Evolutionary conservation across 2,797 vertebrate genomes (phyloP).

Genomic region (Cuniculus paca): DNA sequence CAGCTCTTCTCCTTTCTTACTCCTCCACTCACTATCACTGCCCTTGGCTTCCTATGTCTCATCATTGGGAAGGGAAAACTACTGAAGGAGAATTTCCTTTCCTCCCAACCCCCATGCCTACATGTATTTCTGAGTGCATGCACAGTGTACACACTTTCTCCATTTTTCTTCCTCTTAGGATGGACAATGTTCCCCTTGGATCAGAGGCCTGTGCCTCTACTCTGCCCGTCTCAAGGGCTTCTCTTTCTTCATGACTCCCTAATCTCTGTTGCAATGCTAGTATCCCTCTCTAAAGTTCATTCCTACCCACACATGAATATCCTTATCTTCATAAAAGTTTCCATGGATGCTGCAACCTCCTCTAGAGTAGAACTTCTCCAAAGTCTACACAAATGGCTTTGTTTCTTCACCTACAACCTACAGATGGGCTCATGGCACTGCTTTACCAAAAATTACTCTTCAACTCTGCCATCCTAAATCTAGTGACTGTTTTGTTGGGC

Average conservation of each 20-base stretch:
- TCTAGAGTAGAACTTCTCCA: neutral
- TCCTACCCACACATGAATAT: neutral
- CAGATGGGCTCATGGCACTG: neutral
- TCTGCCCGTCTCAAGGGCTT: neutral
- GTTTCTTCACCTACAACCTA: neutral
- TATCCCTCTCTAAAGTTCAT: neutral
- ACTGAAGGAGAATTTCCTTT: neutral
- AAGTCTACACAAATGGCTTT: neutral
- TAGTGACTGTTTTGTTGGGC: neutral
- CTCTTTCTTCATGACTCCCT: neutral
- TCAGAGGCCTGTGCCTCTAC: neutral
- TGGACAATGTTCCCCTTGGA: neutral
- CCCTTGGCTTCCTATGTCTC: neutral
- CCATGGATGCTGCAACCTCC: fast-evolving
- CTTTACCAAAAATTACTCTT: neutral
- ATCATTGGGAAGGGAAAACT: neutral
- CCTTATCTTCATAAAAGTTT: neutral
- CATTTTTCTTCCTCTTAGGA: neutral
- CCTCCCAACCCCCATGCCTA: neutral
- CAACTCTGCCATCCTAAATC: neutral
- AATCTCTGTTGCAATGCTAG: neutral
- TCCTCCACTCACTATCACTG: neutral
- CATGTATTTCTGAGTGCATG: fast-evolving
- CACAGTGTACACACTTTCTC: neutral
- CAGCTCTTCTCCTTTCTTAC: fast-evolving